Conservation (phyloP, 2,113 vertebrate species). For the Himantopus leucocephalus region DNA sequence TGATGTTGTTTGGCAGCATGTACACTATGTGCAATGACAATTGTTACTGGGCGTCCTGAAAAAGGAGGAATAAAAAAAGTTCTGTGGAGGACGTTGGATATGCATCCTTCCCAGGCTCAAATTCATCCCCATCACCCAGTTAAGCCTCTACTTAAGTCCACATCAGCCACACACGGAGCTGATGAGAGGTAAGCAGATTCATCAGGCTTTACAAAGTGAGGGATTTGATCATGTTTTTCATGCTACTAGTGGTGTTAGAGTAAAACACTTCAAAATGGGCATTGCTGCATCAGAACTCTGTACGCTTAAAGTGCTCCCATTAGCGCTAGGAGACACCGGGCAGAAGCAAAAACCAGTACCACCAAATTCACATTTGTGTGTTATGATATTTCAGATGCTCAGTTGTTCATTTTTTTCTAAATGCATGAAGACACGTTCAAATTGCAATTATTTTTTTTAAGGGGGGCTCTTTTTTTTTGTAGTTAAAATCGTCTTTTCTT, state of each 20-base stretch:
- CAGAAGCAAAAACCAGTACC: not conserved
- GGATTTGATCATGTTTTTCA: not conserved
- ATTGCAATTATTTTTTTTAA: not conserved
- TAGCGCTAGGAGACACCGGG: not conserved
- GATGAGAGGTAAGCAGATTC: not conserved
- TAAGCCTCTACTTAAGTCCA: not conserved
- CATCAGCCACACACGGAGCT: not conserved
- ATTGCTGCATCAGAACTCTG: not conserved
- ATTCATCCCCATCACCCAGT: not conserved
- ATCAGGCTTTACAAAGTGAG: not conserved
- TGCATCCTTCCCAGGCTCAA: not conserved
- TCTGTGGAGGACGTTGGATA: not conserved
- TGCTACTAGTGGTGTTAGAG: not conserved
- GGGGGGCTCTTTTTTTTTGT: not conserved
- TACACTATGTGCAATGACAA: not conserved
- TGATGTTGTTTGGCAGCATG: not conserved
- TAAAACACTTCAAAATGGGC: not conserved
- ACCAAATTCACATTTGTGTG: not conserved
- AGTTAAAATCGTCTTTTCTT: not conserved
- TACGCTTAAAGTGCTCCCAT: not conserved
- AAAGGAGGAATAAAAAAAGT: not conserved
- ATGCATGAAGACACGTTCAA: not conserved
- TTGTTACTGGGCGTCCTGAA: not conserved
- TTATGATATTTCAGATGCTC: not conserved
- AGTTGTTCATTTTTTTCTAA: not conserved